Conservation (phyloP, 2,797 vertebrate species). For the Parambassis ranga region DNA sequence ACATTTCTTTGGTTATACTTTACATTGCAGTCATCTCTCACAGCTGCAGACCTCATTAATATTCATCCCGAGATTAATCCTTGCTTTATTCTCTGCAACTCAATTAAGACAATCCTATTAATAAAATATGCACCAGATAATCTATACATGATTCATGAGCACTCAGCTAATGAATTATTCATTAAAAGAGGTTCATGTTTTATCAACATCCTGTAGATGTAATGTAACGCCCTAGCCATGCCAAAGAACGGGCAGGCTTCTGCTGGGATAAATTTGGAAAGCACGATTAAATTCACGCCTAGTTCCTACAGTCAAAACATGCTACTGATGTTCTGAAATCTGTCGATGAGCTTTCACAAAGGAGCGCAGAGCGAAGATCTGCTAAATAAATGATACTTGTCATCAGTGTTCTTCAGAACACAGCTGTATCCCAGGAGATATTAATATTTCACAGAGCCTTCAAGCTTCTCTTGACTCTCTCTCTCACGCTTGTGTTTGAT, state of each 20-base stretch:
- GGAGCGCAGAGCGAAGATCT: conserved; percentile 22
- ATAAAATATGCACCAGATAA: conserved; percentile 82
- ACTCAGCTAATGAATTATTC: conserved; percentile 74
- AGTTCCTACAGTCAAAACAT: conserved; percentile 37
- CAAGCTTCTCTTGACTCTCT: not conserved
- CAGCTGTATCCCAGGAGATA: conserved; percentile 37
- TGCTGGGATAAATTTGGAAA: conserved; percentile 18
- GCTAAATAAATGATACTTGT: conserved; percentile 65
- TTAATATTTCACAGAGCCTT: conserved; percentile 52
- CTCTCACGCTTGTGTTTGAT: conserved; percentile 4
- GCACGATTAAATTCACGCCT: conserved; percentile 28
- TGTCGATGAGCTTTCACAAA: conserved; percentile 44
- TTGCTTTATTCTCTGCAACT: conserved; percentile 77
- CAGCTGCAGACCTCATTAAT: conserved; percentile 68
- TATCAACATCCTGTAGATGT: conserved; percentile 69
- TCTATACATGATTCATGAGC: conserved; percentile 81
- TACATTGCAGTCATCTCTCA: conserved; percentile 32
- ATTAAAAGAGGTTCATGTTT: conserved; percentile 67
- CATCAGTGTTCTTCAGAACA: conserved; percentile 52
- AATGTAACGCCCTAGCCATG: conserved; percentile 39
- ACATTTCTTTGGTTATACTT: conserved; percentile 48
- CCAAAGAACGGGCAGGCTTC: conserved; percentile 15
- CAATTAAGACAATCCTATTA: conserved; percentile 83
- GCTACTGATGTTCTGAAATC: conserved; percentile 39
- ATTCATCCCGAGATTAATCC: conserved; percentile 79